Base-by-base conservation (phyloP, 2,113 vertebrate genomes). In the Mus pahari region DNA sequence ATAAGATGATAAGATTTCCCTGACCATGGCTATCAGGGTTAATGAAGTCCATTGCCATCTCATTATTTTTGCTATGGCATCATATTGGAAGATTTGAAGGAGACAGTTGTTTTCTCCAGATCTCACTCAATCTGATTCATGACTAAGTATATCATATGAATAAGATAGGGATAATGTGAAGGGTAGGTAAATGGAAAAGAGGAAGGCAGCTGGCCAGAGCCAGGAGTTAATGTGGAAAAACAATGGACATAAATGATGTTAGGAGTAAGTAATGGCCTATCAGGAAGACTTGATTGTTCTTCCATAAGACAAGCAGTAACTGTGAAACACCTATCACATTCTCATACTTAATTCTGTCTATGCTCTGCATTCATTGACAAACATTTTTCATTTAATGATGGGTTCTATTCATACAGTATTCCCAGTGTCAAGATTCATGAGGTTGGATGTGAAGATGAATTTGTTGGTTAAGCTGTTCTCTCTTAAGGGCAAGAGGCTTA, bases 401-500 rank as follows among this genome's bases (percentile, higher is more conserved):
- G 70, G 82, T 98, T 97, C 97, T 97, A 92, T 97, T 98, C 97
- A 95, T 90, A 88, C 73, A 96, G 73, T 97, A 95, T 26, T 87
- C 92, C 94, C 78, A 95, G 93, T 98, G 97, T 98, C 95, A 98
- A 98, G 95, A 98, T 98, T 97, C 97, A 98, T 98, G 95, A 98
- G 98, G 97, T 98, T 97, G 98, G 96, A 98, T 97, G 97, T 96
- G 90, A 98, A 98, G 98, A 99, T 92, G 93, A 98, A 98, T 99
- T 98, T 98, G 97, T 98, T 98, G 97, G 98, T 98, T 98, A 98
- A 98, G 95, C 96, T 97, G 91, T 96, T 97, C 97, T 97, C 39
- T 98, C 97, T 97, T 97, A 95, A 97, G 97, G 98, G 96, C 98
- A 98, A 98, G 97, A 98, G 97, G 91, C 96, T 98, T 98, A 98